phyloP scores from a whole-genome alignment of 2,113 vertebrate genomes.

The Xenus cinereus region DNA sequence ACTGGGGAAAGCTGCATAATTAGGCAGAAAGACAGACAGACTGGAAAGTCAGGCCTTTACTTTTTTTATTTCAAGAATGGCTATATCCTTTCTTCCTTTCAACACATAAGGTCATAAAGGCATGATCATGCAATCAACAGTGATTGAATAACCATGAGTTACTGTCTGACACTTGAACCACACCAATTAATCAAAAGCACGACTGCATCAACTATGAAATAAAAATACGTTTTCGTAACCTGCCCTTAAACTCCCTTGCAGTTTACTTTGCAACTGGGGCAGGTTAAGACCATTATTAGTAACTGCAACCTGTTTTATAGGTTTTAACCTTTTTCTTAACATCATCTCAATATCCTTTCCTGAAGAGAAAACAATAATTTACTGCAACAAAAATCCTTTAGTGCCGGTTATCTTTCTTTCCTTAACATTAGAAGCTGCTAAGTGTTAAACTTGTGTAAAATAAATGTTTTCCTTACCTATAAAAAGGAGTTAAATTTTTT shows the following conservation, averaged over 20 bases:
- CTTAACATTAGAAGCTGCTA: not conserved
- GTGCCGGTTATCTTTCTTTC: not conserved
- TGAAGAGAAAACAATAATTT: not conserved
- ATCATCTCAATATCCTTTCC: not conserved
- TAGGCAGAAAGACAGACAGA: not conserved
- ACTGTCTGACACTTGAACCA: constrained; percentile 21
- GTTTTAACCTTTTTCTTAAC: not conserved
- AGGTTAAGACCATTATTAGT: not conserved
- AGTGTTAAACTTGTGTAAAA: not conserved
- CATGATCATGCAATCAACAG: constrained; percentile 3
- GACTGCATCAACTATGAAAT: not conserved
- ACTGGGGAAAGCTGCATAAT: not conserved
- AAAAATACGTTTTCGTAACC: not conserved
- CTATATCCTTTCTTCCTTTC: not conserved
- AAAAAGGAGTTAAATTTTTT: not conserved
- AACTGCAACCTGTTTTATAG: not conserved
- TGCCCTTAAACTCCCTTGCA: not conserved
- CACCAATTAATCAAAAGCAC: constrained; percentile 23
- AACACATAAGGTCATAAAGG: not conserved
- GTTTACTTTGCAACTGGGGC: not conserved
- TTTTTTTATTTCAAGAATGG: not conserved
- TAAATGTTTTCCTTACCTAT: not conserved
- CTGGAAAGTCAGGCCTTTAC: not conserved
- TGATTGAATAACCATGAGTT: constrained; percentile 51
- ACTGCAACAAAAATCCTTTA: not conserved